Conservation (phyloP, 2,888 invertebrate species). For the Diadegma fenestrale region DNA sequence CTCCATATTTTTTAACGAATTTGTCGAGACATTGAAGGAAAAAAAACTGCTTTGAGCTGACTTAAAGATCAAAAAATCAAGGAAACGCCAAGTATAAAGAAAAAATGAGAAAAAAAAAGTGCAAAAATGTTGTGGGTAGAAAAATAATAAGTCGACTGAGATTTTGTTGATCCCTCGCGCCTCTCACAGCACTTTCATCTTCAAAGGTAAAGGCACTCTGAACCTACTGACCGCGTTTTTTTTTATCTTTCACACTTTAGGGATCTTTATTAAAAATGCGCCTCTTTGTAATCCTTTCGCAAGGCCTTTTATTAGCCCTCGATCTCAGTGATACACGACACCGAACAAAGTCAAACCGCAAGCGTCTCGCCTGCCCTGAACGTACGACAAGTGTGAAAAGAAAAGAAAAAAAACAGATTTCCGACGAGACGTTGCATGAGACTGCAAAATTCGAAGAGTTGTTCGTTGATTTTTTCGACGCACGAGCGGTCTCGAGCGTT, state of each 20-base stretch:
- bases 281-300: background rate
- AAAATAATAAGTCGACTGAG: background rate
- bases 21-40: no score
- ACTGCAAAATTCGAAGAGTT: no score
- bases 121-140: background rate
- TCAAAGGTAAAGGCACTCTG: background rate
- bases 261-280: background rate
- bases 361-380: background rate
- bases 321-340: background rate
- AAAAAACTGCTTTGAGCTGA: no score
- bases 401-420: background rate
- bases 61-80: no score
- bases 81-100: background rate
- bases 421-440: background rate
- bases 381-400: background rate
- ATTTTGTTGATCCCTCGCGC: background rate
- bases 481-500: no score
- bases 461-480: no score
- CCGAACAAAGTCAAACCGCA: background rate
- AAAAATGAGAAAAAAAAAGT: background rate
- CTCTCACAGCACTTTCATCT: background rate
- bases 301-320: background rate
- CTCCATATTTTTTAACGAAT: no score
- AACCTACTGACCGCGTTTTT: slow-evolving; percentile 7
- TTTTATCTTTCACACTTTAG: slow-evolving; percentile 2